Percentiles rank a stretch among this genome's conserved stretches.
Conservation (phyloP, 1,140 invertebrate species). For the Delia radicum region DNA sequence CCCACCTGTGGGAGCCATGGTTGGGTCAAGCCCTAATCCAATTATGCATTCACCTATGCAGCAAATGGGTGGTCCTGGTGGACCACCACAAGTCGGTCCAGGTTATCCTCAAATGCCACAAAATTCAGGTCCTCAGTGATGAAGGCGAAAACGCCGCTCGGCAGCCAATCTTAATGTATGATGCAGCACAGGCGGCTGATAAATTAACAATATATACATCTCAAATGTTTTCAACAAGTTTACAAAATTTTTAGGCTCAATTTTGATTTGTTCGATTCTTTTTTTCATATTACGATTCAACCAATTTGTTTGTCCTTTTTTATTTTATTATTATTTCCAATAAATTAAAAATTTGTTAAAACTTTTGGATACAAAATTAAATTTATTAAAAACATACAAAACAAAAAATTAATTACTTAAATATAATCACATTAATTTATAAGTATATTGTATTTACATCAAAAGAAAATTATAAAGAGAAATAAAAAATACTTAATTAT, state of each 20-base stretch:
- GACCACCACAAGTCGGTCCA: slow-evolving; percentile 29
- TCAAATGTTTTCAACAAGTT: neutral
- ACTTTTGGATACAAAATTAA: neutral
- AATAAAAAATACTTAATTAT: neutral
- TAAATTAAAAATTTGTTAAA: neutral
- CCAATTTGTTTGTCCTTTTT: neutral
- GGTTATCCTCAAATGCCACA: slow-evolving; percentile 43
- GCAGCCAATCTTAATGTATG: slow-evolving; percentile 31
- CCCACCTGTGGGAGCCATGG: slow-evolving; percentile 41
- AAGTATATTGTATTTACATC: neutral
- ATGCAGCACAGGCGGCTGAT: slow-evolving; percentile 25
- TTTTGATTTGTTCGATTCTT: no score
- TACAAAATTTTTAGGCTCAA: neutral
- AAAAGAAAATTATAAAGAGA: neutral
- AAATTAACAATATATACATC: neutral
- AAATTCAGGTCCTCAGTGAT: slow-evolving; percentile 53
- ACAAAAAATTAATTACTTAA: neutral
- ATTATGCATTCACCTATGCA: slow-evolving; percentile 60
- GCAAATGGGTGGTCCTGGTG: slow-evolving; percentile 33
- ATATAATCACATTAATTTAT: neutral
- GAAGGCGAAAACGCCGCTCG: slow-evolving; percentile 54
- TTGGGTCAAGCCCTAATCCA: slow-evolving; percentile 60
- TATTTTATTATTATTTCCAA: neutral
- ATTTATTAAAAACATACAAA: neutral
- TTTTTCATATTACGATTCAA: neutral